Evolutionary conservation across 2,113 vertebrate genomes (phyloP), one percentile per base, ranked within the genome.

Genomic region (Copsychus sechellarum): DNA sequence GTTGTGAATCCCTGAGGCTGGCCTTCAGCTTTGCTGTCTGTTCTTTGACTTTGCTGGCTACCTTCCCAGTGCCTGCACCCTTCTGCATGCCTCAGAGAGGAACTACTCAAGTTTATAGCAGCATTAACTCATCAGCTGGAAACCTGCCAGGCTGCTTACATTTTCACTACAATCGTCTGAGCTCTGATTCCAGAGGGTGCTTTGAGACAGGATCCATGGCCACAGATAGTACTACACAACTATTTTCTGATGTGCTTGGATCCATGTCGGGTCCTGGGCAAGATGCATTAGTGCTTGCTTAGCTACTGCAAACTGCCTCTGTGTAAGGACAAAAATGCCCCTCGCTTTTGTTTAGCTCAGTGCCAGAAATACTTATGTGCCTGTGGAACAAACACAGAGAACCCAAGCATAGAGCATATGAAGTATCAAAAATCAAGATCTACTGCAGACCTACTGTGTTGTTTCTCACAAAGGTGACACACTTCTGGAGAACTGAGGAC

Each of bases 121-220:
- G 94, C 95, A 97, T 96, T 96, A 97, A 97, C 94, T 97, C 96
- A 97, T 96, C 94, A 64, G 53, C 81, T 95, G 96, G 95, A 96
- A 95, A 91, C 40, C 31, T 71, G 92, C 95, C 96, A 97, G 95
- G 36, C 86, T 95, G 83, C 94, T 95, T 95, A 84, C 80, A 84
- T 92, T 93, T 93, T 89, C 92, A 91, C 86, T 91, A 81, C 89
- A 78, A n/a, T 72, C 45, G 7, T 89, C 81, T 61, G 65, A 84
- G 94, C 77, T 56, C 72, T 85, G 77, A 76, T 72, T 96, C 69
- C 83, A 89, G 88, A 91, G 86, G 60, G 83, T 82, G 82, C 88
- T 78, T 66, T 4, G 5, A 81, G 91, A 78, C 33, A 86, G 77
- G 73, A 88, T 74, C 92, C 94, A 24, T 3, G 61, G 91, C 56